These are phyloP conservation scores for Hoplostethus mediterraneus DNA, from an alignment of 2,797 vertebrate genomes.

Conservation along the genomic window DNA sequence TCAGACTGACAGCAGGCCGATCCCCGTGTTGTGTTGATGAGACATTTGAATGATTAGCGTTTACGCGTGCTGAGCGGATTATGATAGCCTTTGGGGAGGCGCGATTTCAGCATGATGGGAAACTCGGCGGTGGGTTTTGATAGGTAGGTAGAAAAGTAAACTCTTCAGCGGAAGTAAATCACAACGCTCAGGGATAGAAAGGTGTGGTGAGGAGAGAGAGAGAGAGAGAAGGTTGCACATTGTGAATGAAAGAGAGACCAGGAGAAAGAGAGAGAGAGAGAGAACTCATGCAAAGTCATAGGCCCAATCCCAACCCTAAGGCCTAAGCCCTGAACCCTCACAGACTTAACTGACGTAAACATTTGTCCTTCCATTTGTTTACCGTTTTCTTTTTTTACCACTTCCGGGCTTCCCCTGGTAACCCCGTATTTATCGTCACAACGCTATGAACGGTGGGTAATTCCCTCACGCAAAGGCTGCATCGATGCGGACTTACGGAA, in stretches of 20 bases:
- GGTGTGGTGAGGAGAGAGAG: background rate
- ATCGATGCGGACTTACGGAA: too few species aligned
- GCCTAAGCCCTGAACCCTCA: too few species aligned
- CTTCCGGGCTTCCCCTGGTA: too few species aligned
- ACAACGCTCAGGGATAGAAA: conserved; percentile 15
- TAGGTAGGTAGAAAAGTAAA: background rate
- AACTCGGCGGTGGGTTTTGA: conserved; percentile 46
- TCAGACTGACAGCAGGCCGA: conserved; percentile 44
- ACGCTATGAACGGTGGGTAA: too few species aligned
- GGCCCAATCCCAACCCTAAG: too few species aligned
- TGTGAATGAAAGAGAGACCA: background rate
- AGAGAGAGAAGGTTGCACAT: background rate
- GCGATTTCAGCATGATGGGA: conserved; percentile 59
- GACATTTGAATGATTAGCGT: conserved; percentile 64
- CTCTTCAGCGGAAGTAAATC: conserved; percentile 24
- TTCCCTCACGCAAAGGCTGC: too few species aligned
- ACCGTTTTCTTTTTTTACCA: too few species aligned
- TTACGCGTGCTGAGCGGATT: conserved; percentile 68
- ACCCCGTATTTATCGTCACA: too few species aligned
- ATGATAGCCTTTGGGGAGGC: conserved; percentile 63
- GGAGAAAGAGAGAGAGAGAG: background rate
- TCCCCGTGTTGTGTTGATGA: conserved; percentile 59
- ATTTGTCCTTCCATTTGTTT: too few species aligned
- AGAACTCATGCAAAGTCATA: background rate
- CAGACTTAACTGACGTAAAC: too few species aligned